Conservation (phyloP, 1,140 invertebrate species). For the Xylocopa sonorina region DNA sequence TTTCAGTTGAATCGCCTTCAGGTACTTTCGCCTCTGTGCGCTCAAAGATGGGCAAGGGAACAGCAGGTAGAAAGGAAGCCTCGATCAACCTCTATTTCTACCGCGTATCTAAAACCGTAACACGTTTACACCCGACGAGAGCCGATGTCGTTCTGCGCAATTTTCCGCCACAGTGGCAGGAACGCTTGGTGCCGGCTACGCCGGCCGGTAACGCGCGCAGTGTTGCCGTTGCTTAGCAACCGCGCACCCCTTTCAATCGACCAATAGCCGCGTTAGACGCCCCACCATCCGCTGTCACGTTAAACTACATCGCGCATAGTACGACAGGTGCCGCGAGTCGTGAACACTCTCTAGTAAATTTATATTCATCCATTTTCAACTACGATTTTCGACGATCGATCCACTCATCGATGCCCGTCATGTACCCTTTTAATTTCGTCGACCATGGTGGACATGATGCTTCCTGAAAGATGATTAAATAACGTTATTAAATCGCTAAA, state of each 20-base stretch:
- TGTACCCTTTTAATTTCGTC: neutral
- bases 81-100: conserved; percentile 1
- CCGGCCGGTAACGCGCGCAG: conserved; percentile 74
- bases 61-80: conserved; percentile 5
- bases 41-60: neutral
- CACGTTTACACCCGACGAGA: conserved; percentile 71
- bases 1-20: too few species aligned
- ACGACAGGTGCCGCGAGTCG: conserved; percentile 55
- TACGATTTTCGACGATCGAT: conserved; percentile 31
- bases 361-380: conserved; percentile 28
- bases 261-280: conserved; percentile 34
- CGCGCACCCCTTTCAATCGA: conserved; percentile 47
- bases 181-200: conserved; percentile 58
- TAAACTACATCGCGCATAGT: conserved; percentile 43
- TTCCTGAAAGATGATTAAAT: neutral
- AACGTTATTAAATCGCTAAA: too few species aligned
- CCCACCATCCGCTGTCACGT: conserved; percentile 18
- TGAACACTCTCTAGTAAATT: conserved; percentile 8
- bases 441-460: neutral
- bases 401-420: neutral
- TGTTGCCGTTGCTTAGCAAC: conserved; percentile 77
- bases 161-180: conserved; percentile 50
- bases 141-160: conserved; percentile 73
- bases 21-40: neutral
- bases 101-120: conserved; percentile 26